A percentile compares a stretch with the other conserved stretches of the same genome.
phyloP scores from a whole-genome alignment of 2,797 vertebrate species.

The Echeneis naucrates region DNA sequence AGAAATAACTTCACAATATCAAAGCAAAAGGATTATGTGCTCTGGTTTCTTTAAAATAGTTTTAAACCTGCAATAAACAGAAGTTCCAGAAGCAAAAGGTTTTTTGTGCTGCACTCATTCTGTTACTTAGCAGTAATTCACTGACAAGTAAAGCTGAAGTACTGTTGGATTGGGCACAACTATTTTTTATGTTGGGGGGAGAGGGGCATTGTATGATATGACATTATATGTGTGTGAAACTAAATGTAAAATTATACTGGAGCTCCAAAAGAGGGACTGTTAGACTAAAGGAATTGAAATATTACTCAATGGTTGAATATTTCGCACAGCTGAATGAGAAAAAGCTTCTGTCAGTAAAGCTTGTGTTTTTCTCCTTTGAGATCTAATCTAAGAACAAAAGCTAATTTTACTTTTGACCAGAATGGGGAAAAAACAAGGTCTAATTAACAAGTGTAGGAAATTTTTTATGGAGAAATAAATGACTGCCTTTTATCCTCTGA shows the following conservation, averaged over 20 bases:
- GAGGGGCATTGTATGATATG: too few relatives aligned
- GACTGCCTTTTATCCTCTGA: not conserved
- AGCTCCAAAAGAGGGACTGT: not conserved
- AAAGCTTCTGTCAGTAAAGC: not conserved
- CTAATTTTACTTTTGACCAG: not conserved
- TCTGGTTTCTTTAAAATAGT: not conserved
- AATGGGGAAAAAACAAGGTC: not conserved
- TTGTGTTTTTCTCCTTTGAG: not conserved
- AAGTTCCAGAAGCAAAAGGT: not conserved
- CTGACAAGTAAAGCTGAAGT: not conserved
- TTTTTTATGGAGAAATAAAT: not conserved
- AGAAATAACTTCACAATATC: conserved; percentile 13
- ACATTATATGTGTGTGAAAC: too few relatives aligned
- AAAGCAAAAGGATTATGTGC: conserved; percentile 5
- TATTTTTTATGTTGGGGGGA: not conserved
- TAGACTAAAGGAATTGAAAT: not conserved
- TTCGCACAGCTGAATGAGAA: not conserved
- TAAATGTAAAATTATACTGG: not conserved
- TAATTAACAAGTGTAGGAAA: not conserved
- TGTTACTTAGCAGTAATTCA: not conserved
- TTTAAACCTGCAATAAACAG: not conserved
- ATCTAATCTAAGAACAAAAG: not conserved
- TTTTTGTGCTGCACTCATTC: not conserved
- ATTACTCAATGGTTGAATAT: not conserved
- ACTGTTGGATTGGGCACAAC: not conserved